Conservation (phyloP, 1,140 invertebrate genomes). For the Drosophila pseudoobscura region DNA sequence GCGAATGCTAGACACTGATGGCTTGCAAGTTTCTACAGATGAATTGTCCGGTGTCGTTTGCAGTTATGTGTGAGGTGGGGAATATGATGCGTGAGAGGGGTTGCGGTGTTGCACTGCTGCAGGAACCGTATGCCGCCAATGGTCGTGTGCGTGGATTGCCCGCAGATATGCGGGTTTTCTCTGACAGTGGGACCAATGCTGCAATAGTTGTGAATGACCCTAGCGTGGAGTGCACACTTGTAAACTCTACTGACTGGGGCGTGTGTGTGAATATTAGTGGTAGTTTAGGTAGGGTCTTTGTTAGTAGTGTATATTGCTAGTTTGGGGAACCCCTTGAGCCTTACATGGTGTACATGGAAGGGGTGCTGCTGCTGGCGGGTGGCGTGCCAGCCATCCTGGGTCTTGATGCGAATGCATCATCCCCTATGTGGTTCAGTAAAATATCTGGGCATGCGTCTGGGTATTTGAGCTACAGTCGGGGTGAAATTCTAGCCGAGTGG, state of each 20-base stretch:
- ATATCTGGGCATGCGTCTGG: too few species aligned
- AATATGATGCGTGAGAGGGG: constrained; percentile 10
- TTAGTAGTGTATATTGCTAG: too few species aligned
- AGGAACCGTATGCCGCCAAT: constrained; percentile 10
- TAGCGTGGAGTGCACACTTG: constrained; percentile 3
- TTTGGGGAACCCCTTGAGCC: too few species aligned
- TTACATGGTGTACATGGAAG: too few species aligned
- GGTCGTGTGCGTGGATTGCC: constrained; percentile 3
- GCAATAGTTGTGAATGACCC: constrained; percentile 7
- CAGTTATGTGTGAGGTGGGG: constrained; percentile 14
- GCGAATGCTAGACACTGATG: constrained; percentile 1
- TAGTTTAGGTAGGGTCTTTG: too few species aligned
- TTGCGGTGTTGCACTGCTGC: neutral
- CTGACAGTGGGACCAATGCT: constrained; percentile 2
- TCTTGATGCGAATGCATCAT: too few species aligned
- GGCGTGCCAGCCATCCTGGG: too few species aligned
- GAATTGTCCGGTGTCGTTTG: constrained; percentile 12
- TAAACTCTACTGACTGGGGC: constrained; percentile 4
- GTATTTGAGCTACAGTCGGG: too few species aligned
- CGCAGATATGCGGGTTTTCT: neutral
- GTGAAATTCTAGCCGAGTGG: too few species aligned
- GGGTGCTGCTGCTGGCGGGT: too few species aligned
- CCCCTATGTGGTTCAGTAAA: too few species aligned
- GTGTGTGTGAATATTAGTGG: neutral
- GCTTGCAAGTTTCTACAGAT: neutral